phyloP scores from a whole-genome alignment of 92 coral and sea anemone species.

The Palythoa caribaeorum region DNA sequence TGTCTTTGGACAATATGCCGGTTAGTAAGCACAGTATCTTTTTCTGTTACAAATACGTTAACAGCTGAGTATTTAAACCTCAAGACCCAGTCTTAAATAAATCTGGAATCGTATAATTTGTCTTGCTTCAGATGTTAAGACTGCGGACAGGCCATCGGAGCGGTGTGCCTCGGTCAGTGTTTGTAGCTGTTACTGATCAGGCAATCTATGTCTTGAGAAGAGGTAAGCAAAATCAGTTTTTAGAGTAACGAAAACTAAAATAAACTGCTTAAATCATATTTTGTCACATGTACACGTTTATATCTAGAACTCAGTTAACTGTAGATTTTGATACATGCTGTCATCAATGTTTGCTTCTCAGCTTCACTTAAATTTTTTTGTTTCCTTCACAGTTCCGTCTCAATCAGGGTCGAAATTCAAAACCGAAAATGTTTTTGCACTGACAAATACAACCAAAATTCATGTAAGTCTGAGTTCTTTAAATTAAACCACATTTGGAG shows the following conservation, averaged over 20 bases:
- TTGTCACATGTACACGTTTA: too few relatives aligned
- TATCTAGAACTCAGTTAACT: neutral
- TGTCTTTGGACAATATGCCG: too few relatives aligned
- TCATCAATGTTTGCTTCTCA: neutral
- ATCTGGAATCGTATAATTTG: neutral
- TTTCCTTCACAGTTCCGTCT: conserved; percentile 30
- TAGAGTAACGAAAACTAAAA: neutral
- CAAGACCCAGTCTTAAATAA: neutral
- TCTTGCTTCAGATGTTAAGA: conserved; percentile 30
- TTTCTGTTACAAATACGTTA: too few relatives aligned
- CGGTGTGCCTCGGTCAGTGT: conserved; percentile 32
- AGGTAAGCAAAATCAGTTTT: conserved; percentile 10
- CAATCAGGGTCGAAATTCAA: conserved; percentile 38
- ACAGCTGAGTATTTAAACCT: too few relatives aligned
- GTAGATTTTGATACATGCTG: neutral
- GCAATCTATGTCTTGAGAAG: conserved; percentile 22
- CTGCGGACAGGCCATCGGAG: conserved; percentile 34
- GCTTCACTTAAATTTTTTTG: neutral
- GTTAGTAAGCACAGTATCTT: too few relatives aligned
- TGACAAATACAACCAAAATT: conserved; percentile 37
- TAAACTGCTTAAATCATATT: neutral
- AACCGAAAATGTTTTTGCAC: conserved; percentile 36
- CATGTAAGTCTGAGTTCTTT: conserved; percentile 5
- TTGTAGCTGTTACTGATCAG: conserved; percentile 37
- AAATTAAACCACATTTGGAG: neutral